Conservation (phyloP, 2,797 vertebrate species). For the Peromyscus melanophrys region DNA sequence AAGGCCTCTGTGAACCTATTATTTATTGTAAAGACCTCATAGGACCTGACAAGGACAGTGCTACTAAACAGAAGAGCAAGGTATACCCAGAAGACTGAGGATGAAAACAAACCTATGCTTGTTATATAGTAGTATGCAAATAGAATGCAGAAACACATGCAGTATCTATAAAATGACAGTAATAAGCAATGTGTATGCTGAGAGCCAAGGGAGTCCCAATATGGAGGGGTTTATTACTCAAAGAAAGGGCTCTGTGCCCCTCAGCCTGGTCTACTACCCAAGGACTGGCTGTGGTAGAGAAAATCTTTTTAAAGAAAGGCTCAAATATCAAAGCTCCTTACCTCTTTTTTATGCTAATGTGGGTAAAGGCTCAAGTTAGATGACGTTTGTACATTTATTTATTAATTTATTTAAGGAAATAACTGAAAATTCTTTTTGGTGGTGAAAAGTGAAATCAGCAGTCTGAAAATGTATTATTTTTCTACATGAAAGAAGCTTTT, state of each 20-base stretch:
- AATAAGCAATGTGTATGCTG: background rate
- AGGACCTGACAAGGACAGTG: background rate
- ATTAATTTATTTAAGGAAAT: conserved; percentile 14
- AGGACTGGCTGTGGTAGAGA: background rate
- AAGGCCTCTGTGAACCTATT: background rate
- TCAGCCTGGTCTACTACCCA: background rate
- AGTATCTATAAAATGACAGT: background rate
- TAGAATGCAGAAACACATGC: background rate
- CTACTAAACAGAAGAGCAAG: background rate
- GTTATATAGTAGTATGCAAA: background rate
- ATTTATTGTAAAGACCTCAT: background rate
- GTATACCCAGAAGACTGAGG: background rate
- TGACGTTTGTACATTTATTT: background rate
- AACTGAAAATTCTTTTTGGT: background rate
- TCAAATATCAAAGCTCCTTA: conserved; percentile 34
- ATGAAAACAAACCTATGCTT: background rate
- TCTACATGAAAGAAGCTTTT: background rate
- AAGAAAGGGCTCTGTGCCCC: background rate
- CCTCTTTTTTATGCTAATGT: background rate
- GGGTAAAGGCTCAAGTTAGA: background rate
- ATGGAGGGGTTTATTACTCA: background rate
- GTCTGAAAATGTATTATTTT: background rate
- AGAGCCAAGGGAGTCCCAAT: background rate
- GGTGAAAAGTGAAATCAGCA: conserved; percentile 28
- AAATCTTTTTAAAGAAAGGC: background rate